Percentiles rank a stretch among this genome's conserved stretches.
These are phyloP conservation scores for Chrysocyon brachyurus DNA, from an alignment of 2,797 vertebrate species.

Conservation along the genomic window DNA sequence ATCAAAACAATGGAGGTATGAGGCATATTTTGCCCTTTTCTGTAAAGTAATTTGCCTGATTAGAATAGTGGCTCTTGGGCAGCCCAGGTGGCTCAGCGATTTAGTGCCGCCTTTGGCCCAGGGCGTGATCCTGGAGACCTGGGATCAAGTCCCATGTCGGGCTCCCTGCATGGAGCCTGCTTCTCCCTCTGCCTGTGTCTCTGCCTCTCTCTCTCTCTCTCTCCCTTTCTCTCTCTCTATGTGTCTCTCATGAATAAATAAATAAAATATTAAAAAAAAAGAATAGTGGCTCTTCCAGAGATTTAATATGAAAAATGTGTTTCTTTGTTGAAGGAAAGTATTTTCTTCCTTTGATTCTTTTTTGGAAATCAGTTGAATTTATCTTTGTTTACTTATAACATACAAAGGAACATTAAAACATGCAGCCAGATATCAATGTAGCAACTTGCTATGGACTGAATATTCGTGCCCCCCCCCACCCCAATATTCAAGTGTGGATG, in stretches of 20 bases:
- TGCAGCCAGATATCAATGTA: neutral
- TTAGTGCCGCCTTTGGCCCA: too few species aligned
- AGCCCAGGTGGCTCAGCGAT: too few species aligned
- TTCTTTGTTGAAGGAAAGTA: conserved; percentile 22
- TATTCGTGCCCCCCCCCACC: neutral
- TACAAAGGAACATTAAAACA: neutral
- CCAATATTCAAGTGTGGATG: neutral
- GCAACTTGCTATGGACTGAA: neutral
- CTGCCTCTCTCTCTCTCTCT: too few species aligned
- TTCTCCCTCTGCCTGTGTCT: too few species aligned
- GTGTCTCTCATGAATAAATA: too few species aligned
- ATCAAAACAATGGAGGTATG: neutral
- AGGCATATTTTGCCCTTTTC: neutral
- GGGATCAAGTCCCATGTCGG: too few species aligned
- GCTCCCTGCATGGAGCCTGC: too few species aligned
- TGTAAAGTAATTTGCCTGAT: neutral
- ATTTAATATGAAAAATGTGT: neutral
- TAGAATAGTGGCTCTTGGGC: neutral
- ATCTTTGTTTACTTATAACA: neutral
- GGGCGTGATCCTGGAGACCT: too few species aligned
- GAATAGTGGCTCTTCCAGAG: neutral
- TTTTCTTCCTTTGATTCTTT: neutral
- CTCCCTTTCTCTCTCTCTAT: too few species aligned
- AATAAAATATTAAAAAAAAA: neutral
- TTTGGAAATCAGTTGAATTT: conserved; percentile 9